Percentiles rank a stretch among this genome's conserved stretches.
These are phyloP conservation scores for Bellardia bayeri DNA, from an alignment of 2,888 invertebrate species.

Conservation along the genomic window DNA sequence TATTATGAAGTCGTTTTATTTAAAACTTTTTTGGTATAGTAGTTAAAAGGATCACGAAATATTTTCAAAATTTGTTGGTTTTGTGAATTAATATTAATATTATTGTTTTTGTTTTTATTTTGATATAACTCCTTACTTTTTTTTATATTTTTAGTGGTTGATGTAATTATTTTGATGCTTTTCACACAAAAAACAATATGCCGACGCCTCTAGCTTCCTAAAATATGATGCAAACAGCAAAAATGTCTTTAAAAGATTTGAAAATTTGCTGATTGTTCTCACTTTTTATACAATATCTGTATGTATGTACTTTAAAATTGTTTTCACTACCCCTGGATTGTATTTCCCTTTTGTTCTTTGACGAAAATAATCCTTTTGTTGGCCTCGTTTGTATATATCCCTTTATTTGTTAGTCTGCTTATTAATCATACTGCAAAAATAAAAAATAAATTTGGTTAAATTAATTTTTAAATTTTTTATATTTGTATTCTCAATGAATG, in stretches of 20 bases:
- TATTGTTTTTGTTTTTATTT: slow-evolving; percentile 66
- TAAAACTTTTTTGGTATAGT: slow-evolving; percentile 26
- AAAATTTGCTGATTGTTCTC: slow-evolving; percentile 40
- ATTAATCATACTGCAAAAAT: slow-evolving; percentile 62
- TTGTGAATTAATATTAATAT: slow-evolving; percentile 41
- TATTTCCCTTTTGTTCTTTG: slow-evolving; percentile 47
- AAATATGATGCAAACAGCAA: slow-evolving; percentile 42
- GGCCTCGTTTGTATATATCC: slow-evolving; percentile 53
- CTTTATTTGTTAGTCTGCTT: slow-evolving; percentile 58
- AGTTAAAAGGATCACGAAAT: slow-evolving; percentile 63
- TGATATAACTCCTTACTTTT: slow-evolving; percentile 39
- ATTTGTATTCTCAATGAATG: slow-evolving; percentile 26
- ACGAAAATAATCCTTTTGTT: slow-evolving; percentile 58
- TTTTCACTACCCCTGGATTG: slow-evolving; percentile 30
- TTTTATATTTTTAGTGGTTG: slow-evolving; percentile 21
- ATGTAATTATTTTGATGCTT: slow-evolving; percentile 38
- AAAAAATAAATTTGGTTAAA: slow-evolving; percentile 1
- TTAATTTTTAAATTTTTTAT: neutral
- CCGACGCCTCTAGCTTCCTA: neutral
- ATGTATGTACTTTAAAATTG: neutral
- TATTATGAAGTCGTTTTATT: slow-evolving; percentile 57
- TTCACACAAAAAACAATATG: slow-evolving; percentile 25
- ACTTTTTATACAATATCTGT: slow-evolving; percentile 25
- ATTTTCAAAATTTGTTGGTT: slow-evolving; percentile 67
- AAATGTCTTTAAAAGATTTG: slow-evolving; percentile 34